These are phyloP conservation scores for Ciconia nigra DNA, from an alignment of 2,797 vertebrate genomes.

Conservation along the genomic window DNA sequence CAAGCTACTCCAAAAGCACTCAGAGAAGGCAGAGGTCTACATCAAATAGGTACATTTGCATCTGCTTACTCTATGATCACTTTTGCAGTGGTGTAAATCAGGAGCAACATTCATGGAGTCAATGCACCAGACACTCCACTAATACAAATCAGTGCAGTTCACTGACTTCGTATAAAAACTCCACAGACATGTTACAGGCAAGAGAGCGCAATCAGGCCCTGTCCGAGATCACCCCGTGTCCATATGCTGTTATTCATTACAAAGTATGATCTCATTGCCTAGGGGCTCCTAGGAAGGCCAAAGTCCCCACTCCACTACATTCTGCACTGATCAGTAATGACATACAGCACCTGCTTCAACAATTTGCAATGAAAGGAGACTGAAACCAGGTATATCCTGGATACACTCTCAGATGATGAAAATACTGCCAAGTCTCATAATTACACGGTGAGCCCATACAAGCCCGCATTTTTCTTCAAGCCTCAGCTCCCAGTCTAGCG, in stretches of 20 bases:
- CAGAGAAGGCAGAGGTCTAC: neutral
- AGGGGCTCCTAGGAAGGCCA: conserved; percentile 6
- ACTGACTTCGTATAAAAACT: neutral
- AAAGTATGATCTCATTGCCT: conserved; percentile 21
- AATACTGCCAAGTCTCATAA: neutral
- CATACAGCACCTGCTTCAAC: conserved; percentile 35
- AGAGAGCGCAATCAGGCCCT: neutral
- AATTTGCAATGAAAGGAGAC: neutral
- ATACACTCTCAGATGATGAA: neutral
- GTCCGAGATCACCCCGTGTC: neutral
- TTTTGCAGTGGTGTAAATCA: neutral
- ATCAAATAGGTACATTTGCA: neutral
- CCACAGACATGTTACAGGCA: neutral
- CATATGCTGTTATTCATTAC: conserved; percentile 12
- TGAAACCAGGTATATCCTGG: neutral
- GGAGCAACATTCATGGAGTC: neutral
- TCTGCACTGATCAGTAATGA: conserved; percentile 8
- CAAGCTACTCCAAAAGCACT: neutral
- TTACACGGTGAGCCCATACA: neutral
- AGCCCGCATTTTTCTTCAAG: neutral
- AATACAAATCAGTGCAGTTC: neutral
- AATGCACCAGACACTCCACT: neutral
- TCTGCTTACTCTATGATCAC: neutral
- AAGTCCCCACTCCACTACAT: neutral
- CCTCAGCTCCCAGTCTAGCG: neutral